Conservation (phyloP, 2,888 invertebrate species). For the Brachynemurus nebulosus region DNA sequence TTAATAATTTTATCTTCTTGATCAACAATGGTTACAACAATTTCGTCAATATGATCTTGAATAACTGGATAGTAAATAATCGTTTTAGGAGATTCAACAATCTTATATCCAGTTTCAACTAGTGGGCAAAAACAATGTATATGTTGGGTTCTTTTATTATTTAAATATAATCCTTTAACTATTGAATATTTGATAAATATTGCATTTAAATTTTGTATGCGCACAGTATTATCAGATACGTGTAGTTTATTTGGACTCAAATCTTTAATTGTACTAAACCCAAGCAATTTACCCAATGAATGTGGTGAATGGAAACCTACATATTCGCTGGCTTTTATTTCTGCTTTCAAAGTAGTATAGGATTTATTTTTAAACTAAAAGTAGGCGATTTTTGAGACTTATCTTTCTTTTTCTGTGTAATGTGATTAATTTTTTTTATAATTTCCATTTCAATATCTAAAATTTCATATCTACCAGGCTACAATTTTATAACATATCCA, state of each 20-base stretch:
- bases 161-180: neutral
- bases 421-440: conserved; percentile 1
- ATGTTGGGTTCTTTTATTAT: neutral
- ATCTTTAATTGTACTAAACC: neutral
- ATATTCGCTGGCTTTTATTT: neutral
- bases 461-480: conserved; percentile 1
- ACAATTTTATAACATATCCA: too few relatives aligned
- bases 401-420: too few relatives aligned
- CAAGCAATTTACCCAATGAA: neutral
- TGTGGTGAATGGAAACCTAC: neutral
- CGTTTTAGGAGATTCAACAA: conserved; percentile 6
- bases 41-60: conserved; percentile 4
- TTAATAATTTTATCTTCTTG: conserved; percentile 5
- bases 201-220: neutral
- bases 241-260: neutral
- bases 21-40: conserved; percentile 4
- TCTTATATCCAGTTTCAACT: conserved; percentile 2
- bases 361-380: neutral
- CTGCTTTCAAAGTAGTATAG: neutral
- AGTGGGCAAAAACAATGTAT: neutral
- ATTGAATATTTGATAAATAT: neutral
- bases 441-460: neutral
- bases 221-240: neutral
- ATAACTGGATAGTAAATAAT: conserved; percentile 9
- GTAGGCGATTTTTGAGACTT: neutral